Evolutionary conservation across 2,797 vertebrate species (phyloP), one percentile per base, ranked within the genome.

Genomic region (Sciaenops ocellatus): DNA sequence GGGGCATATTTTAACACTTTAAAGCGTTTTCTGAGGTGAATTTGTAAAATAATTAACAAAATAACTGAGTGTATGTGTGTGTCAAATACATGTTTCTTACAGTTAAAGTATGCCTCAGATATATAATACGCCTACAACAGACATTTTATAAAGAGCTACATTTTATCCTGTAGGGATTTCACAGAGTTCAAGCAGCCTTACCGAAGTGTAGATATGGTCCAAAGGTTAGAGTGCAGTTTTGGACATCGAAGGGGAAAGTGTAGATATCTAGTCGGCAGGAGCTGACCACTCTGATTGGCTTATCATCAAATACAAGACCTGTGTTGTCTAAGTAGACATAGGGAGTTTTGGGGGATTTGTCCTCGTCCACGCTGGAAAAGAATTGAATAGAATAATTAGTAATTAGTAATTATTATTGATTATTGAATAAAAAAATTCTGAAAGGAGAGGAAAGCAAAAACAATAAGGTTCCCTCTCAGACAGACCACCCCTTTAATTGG

Each of bases 241-340:
- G 94, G 55, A 94, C 44, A 77, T 95, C 93, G 5, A 96, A 96
- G 10, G 94, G 95, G 70, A 95, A 94, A 75, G 83, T 87, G 70
- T 92, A 95, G 84, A 94, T 90, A 22, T 64, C 84, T 72, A 96
- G 80, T 18, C 20, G 80, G 65, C 94, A 96, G 66, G 94, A 85
- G 74, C 83, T 95, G 82, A 89, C 56, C 61, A 93, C 91, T 50
- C 67, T 74, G 55, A 94, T 0, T 0, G 92, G 93, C 12, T 80
- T 86, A 30, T 90, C 89, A 9, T 95, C 93, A 13, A 9, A 84
- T 3, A 95, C 89, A 16, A 22, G 44, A 10, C 95, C 94, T 9
- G 85, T 91, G 79, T 90, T 91, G 75, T 82, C 7, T 26, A 95
- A 42, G 54, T 94, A 95, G 28, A 94, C 88, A 16, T 80, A 94